phyloP scores from a whole-genome alignment of 2,113 vertebrate genomes.

The Hyaena hyaena region DNA sequence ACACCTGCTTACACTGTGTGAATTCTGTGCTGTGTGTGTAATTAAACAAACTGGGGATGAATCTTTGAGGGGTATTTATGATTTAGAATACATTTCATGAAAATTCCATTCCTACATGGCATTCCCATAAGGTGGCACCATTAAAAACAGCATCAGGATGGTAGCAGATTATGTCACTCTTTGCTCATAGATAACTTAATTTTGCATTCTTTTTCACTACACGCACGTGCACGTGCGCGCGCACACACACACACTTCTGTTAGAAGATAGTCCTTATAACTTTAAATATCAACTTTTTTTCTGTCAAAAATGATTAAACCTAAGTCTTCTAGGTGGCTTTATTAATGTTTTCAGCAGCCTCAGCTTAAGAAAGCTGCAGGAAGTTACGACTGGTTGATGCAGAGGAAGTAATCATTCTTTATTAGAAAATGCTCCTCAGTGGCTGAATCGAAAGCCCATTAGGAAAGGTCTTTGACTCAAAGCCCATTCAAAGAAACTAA shows the following conservation, averaged over 20 bases:
- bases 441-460: constrained; percentile 64
- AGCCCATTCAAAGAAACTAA: constrained; percentile 63
- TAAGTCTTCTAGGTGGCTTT: background rate
- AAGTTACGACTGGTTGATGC: background rate
- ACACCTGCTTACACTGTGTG: background rate
- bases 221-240: no score
- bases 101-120: background rate
- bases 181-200: background rate
- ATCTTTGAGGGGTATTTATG: background rate
- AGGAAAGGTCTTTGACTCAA: constrained; percentile 70
- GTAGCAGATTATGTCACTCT: background rate
- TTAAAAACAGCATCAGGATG: background rate
- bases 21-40: background rate
- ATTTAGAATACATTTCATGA: background rate
- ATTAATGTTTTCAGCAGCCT: background rate
- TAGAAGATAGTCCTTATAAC: background rate
- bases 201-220: background rate
- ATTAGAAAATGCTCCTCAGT: constrained; percentile 65
- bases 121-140: background rate
- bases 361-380: constrained; percentile 21
- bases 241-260: no score
- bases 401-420: constrained; percentile 65
- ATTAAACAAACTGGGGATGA: background rate
- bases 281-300: background rate
- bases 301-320: background rate